phyloP scores from a whole-genome alignment of 2,888 invertebrate species.

The Hedya salicella region DNA sequence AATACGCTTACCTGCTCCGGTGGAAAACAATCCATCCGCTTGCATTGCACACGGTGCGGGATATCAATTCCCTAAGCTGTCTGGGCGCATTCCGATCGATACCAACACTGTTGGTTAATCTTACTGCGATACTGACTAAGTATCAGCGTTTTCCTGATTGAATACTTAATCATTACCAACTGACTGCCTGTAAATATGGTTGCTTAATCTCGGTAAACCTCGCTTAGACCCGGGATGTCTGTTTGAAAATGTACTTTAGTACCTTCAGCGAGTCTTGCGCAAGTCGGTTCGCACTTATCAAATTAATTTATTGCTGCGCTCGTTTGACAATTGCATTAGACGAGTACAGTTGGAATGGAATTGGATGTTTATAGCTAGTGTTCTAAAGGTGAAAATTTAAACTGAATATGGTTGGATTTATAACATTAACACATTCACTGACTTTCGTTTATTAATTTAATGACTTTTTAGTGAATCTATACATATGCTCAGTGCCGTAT shows the following conservation, averaged over 20 bases:
- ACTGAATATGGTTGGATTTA: not conserved
- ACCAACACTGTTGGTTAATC: constrained; percentile 34
- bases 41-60: constrained; percentile 24
- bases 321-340: constrained; percentile 12
- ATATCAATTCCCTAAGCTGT: constrained; percentile 41
- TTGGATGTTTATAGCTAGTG: too few relatives aligned
- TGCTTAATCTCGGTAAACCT: constrained; percentile 20
- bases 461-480: too few relatives aligned
- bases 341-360: constrained; percentile 3
- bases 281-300: not conserved
- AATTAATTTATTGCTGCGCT: constrained; percentile 11
- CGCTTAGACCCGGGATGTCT: not conserved
- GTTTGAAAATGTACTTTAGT: not conserved
- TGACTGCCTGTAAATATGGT: constrained; percentile 16
- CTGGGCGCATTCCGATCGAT: constrained; percentile 43
- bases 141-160: constrained; percentile 24
- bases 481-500: too few relatives aligned
- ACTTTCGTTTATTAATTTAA: too few relatives aligned
- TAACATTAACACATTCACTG: too few relatives aligned
- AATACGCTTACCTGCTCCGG: constrained; percentile 24
- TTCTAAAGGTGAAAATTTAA: constrained; percentile 4
- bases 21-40: constrained; percentile 28
- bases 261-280: not conserved
- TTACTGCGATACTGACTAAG: constrained; percentile 21
- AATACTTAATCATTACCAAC: constrained; percentile 34